These are phyloP conservation scores for Melanostigma gelatinosum DNA, from an alignment of 2,113 vertebrate species.

Conservation along the genomic window DNA sequence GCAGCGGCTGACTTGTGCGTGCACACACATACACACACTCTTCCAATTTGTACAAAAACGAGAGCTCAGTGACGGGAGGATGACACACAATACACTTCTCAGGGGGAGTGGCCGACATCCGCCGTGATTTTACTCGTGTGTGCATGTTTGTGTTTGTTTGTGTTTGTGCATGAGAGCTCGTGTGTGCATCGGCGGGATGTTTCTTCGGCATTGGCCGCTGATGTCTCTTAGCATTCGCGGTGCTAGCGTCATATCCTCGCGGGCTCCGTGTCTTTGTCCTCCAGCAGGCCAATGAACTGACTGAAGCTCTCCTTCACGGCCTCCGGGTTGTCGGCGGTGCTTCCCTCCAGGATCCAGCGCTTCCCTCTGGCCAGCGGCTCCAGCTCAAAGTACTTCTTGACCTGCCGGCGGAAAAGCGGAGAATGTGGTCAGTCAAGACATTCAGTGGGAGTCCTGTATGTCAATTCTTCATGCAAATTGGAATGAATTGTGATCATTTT, in stretches of 20 bases:
- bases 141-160: slow-evolving; percentile 37
- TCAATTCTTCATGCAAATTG: not conserved
- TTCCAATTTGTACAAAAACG: slow-evolving; percentile 38
- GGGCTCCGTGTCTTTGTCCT: slow-evolving; percentile 92
- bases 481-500: not conserved
- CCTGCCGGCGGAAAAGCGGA: slow-evolving; percentile 77
- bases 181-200: slow-evolving; percentile 27
- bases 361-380: slow-evolving; percentile 95
- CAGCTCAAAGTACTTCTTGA: slow-evolving; percentile 98
- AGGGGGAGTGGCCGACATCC: slow-evolving; percentile 37
- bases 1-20: slow-evolving; percentile 1
- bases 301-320: slow-evolving; percentile 93
- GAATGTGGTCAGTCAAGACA: not conserved
- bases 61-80: slow-evolving; percentile 35
- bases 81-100: slow-evolving; percentile 55
- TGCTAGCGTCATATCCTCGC: slow-evolving; percentile 89
- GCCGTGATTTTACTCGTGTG: slow-evolving; percentile 33
- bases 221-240: slow-evolving; percentile 60
- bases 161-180: slow-evolving; percentile 22
- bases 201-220: slow-evolving; percentile 37
- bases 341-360: slow-evolving; percentile 95
- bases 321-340: slow-evolving; percentile 90
- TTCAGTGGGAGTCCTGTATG: not conserved
- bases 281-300: slow-evolving; percentile 92
- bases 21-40: not conserved